Percentiles rank a stretch among this genome's conserved stretches.
Conservation (phyloP, 2,113 vertebrate genomes). For the Oceanodroma tethys region DNA sequence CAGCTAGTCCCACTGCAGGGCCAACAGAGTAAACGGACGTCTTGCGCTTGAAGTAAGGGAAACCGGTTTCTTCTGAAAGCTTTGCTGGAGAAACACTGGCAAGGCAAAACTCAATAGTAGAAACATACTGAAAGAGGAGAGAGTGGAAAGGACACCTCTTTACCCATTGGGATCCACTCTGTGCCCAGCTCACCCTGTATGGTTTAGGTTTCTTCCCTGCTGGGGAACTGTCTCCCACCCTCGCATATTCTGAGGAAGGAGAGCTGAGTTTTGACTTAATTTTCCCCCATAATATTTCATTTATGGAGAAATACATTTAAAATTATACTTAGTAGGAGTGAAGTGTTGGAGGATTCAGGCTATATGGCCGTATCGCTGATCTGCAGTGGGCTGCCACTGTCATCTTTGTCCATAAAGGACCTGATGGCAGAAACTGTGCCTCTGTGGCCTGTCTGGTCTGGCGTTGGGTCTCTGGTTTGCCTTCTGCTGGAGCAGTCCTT, state of each 20-base stretch:
- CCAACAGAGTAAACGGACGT: background rate
- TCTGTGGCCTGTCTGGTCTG: background rate
- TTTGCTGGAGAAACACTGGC: background rate
- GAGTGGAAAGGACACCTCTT: rapidly evolving
- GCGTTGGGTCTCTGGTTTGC: background rate
- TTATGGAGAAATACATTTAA: background rate
- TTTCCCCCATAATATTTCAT: background rate
- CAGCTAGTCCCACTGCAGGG: background rate
- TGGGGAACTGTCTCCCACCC: background rate
- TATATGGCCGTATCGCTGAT: rapidly evolving
- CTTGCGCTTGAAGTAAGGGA: background rate
- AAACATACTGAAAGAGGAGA: background rate
- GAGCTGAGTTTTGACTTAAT: background rate
- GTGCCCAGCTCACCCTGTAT: background rate
- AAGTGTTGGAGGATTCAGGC: background rate
- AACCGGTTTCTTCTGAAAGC: background rate
- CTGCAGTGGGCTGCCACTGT: background rate
- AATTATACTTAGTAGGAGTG: background rate
- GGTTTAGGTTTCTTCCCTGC: background rate
- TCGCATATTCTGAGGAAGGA: background rate
- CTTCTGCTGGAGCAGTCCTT: background rate
- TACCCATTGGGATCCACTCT: background rate
- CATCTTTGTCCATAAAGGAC: background rate
- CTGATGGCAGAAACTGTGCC: background rate
- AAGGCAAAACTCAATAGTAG: background rate